Evolutionary conservation across 2,797 vertebrate genomes (phyloP), one percentile per base, ranked within the genome.

Genomic region (Chloroceryle amazona): DNA sequence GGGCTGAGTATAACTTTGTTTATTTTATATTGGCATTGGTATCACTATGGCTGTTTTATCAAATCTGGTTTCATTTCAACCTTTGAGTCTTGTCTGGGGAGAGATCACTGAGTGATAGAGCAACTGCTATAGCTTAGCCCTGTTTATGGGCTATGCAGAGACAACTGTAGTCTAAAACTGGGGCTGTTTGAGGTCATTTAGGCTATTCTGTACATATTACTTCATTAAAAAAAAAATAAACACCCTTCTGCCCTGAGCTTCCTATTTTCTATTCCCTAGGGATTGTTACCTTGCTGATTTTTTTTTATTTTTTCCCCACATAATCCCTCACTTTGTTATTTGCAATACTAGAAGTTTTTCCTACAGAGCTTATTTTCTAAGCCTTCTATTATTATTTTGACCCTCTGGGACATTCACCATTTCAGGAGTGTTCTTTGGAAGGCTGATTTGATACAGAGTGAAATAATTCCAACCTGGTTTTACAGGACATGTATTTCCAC

Each of bases 371-470:
- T 75, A 58, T 89, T 95, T 96, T 93, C 79, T 19, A 82, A 80
- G 87, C 26, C 6, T 84, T 55, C 37, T 57, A 10, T 84, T 95
- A 68, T 80, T 94, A 94, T 94, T 71, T 37, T 84, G 74, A 90
- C 63, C 67, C 90, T 93, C 63, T 76, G 63, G 57, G 33, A 15
- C 58, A 52, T 7, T 84, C 33, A 15, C 67, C 13, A 46, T 73
- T 91, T 80, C 44, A 42, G 21, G 46, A 79, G 7, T 17, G 6
- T 90, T 75, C 46, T 85, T 76, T 55, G 19, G 33, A 75, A 86
- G 47, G 26, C 25, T 37, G 13, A 71, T 31, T 51, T 4, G 3
- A 29, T 25, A 26, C 0, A 57, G 35, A 66, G 15, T 5, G 3
- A 37, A 81, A 86, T 18, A 93, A 90, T 44, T 76, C 51, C 33